A percentile compares a stretch with the other conserved stretches of the same genome.
These are phyloP conservation scores for Cremastinae sp. DNA, from an alignment of 2,888 invertebrate species.

Conservation along the genomic window DNA sequence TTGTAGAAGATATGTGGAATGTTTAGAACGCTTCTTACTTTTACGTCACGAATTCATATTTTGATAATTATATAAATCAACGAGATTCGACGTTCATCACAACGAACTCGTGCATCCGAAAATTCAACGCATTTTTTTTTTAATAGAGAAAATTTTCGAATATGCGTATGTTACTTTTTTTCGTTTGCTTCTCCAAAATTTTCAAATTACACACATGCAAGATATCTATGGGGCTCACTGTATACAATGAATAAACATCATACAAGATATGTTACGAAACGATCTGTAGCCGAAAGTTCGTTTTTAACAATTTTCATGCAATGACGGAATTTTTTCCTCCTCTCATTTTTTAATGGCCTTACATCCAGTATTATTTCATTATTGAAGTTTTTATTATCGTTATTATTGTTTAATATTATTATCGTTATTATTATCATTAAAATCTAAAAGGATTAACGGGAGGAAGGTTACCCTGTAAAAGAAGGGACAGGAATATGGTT, in stretches of 20 bases:
- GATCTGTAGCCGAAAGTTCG: conserved; percentile 32
- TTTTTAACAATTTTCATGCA: conserved; percentile 24
- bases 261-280: conserved; percentile 49
- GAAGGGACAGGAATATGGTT: conserved; percentile 69
- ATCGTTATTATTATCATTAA: conserved; percentile 39
- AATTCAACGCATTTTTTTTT: background rate
- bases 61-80: conserved; percentile 6
- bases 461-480: conserved; percentile 65
- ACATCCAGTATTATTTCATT: conserved; percentile 10
- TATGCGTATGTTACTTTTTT: background rate
- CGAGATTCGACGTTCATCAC: conserved; percentile 1
- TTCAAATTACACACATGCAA: conserved; percentile 51
- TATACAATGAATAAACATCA: conserved; percentile 49
- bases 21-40: conserved; percentile 57
- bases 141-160: conserved; percentile 6
- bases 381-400: conserved; percentile 25
- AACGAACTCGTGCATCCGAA: background rate
- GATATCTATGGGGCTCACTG: conserved; percentile 39
- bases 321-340: conserved; percentile 23
- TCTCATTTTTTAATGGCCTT: background rate
- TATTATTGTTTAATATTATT: conserved; percentile 28
- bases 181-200: conserved; percentile 13
- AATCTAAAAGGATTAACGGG: conserved; percentile 59
- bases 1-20: conserved; percentile 60
- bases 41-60: conserved; percentile 29